Conservation (phyloP, 2,888 invertebrate genomes). For the Zaprionus obscuricornis region DNA sequence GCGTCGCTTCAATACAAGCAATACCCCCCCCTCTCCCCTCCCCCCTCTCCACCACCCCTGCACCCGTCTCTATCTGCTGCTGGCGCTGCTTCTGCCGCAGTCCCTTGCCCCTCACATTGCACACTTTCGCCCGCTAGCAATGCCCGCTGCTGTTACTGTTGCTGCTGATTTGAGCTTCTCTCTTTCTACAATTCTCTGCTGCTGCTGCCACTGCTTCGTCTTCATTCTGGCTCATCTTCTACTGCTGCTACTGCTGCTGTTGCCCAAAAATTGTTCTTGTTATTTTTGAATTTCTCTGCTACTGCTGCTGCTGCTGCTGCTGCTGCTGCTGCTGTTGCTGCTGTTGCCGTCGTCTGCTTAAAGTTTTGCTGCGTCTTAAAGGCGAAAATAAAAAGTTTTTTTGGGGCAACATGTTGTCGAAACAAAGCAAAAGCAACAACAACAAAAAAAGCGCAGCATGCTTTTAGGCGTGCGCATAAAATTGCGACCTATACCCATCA, state of each 20-base stretch:
- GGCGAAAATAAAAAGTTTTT: slow-evolving; percentile 46
- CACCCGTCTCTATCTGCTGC: no score
- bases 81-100: no score
- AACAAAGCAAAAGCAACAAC: slow-evolving; percentile 9
- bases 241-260: neutral
- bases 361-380: slow-evolving; percentile 52
- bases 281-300: slow-evolving; percentile 28
- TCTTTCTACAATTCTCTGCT: slow-evolving; percentile 17
- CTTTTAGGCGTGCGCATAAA: slow-evolving; percentile 39
- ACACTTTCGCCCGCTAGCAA: no score
- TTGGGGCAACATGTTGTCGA: slow-evolving; percentile 53
- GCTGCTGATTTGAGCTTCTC: slow-evolving; percentile 24
- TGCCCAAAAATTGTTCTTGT: slow-evolving; percentile 22
- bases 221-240: slow-evolving; percentile 19
- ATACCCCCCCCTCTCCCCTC: neutral
- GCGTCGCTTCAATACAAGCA: slow-evolving; percentile 30
- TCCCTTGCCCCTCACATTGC: neutral
- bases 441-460: slow-evolving; percentile 31
- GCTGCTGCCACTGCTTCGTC: neutral
- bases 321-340: neutral
- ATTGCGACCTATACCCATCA: slow-evolving; percentile 10
- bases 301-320: neutral
- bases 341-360: slow-evolving; percentile 13
- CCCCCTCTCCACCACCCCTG: neutral
- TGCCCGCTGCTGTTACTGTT: no score